Evolutionary conservation across 2,113 vertebrate genomes (phyloP).

Genomic region (Mustelus asterias): DNA sequence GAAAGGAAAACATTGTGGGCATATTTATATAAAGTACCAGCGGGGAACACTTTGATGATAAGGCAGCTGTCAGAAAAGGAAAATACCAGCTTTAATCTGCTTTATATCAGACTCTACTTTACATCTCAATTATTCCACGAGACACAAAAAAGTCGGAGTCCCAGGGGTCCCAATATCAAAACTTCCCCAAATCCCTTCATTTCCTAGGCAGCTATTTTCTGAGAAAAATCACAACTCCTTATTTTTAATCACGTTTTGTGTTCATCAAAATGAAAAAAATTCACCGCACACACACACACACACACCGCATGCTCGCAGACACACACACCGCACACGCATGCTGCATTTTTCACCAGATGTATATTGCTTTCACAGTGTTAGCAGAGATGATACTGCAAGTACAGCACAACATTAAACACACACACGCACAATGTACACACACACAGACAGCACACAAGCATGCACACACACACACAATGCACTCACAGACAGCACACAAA

Average conservation of each 20-base stretch:
- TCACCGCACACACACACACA: not conserved
- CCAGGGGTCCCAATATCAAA: not conserved
- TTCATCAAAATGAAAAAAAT: not conserved
- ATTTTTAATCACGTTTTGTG: not conserved
- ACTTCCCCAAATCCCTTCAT: not conserved
- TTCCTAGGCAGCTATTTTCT: not conserved
- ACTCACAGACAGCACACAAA: too few species aligned
- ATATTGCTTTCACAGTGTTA: not conserved
- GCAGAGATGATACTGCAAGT: too few species aligned
- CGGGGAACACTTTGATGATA: not conserved
- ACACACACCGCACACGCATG: too few species aligned
- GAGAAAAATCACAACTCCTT: not conserved
- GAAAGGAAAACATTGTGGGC: slow-evolving; percentile 15
- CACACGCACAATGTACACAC: too few species aligned
- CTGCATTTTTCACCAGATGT: not conserved
- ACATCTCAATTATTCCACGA: slow-evolving; percentile 17
- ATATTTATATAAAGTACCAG: slow-evolving; percentile 26
- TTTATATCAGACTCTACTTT: slow-evolving; percentile 27
- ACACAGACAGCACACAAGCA: too few species aligned
- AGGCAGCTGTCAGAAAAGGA: not conserved
- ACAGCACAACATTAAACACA: not conserved
- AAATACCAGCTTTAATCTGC: slow-evolving; percentile 31
- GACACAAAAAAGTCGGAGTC: not conserved
- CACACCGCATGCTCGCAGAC: too few species aligned
- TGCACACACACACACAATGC: too few species aligned